Evolutionary conservation across 2,113 vertebrate genomes (phyloP).

Genomic region (Cacatua alba): DNA sequence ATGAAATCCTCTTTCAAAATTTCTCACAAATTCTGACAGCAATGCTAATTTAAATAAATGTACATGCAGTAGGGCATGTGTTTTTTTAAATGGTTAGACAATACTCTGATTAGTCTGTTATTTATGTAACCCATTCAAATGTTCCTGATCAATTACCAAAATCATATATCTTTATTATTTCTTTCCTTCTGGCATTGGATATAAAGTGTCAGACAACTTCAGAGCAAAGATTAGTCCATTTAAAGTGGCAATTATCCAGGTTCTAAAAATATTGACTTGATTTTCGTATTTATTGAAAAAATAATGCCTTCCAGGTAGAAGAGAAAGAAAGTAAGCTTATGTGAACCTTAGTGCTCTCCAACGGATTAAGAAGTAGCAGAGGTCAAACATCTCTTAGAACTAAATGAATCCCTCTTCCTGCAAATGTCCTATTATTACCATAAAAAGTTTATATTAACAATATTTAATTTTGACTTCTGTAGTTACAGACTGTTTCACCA

Average conservation of each 20-base stretch:
- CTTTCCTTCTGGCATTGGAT: slow-evolving; percentile 30
- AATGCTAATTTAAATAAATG: slow-evolving; percentile 60
- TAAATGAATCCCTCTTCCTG: not conserved
- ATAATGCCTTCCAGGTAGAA: slow-evolving; percentile 31
- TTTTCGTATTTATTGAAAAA: slow-evolving; percentile 41
- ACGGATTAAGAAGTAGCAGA: not conserved
- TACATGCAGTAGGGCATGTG: not conserved
- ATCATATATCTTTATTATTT: slow-evolving; percentile 54
- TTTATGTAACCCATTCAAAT: slow-evolving; percentile 63
- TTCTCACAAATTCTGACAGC: slow-evolving; percentile 47
- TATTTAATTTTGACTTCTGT: not conserved
- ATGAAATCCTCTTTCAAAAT: slow-evolving; percentile 52
- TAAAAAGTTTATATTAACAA: not conserved
- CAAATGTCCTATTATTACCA: not conserved
- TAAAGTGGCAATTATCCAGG: slow-evolving; percentile 27
- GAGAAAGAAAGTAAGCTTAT: not conserved
- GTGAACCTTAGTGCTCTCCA: not conserved
- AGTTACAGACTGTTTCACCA: not conserved
- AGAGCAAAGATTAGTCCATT: slow-evolving; percentile 18
- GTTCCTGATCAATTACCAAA: slow-evolving; percentile 50
- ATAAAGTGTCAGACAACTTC: slow-evolving; percentile 34
- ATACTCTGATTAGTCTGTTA: slow-evolving; percentile 61
- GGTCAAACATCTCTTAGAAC: slow-evolving; percentile 10
- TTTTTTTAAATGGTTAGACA: not conserved
- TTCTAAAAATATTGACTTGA: slow-evolving; percentile 65